These are phyloP conservation scores for Tachystola acroxantha DNA, from an alignment of 2,888 invertebrate genomes.

Conservation along the genomic window DNA sequence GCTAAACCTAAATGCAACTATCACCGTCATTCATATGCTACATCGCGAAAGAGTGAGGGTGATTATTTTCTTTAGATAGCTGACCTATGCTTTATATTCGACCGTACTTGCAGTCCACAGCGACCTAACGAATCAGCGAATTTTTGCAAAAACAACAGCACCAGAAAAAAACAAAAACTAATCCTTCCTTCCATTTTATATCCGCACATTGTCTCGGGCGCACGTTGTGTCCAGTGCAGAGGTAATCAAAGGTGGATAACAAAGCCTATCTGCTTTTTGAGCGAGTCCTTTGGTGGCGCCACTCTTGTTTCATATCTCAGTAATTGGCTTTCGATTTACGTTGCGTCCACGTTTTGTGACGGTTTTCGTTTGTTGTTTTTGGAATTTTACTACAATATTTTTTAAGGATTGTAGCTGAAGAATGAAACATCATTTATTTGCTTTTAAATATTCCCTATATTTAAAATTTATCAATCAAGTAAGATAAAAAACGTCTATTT, in stretches of 20 bases:
- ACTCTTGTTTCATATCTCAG: constrained; percentile 53
- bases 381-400: no score
- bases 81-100: no score
- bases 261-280: constrained; percentile 66
- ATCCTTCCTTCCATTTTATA: constrained; percentile 33
- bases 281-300: constrained; percentile 41
- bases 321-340: constrained; percentile 70
- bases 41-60: no score
- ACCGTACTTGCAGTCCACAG: no score
- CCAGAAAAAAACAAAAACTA: constrained; percentile 26
- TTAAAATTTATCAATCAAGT: no score
- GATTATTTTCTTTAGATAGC: no score
- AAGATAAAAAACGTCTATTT: no score
- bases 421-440: no score
- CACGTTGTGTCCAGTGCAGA: constrained; percentile 28
- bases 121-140: constrained; percentile 9
- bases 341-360: constrained; percentile 15
- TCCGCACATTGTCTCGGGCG: constrained; percentile 39
- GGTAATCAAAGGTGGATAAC: constrained; percentile 72
- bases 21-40: no score
- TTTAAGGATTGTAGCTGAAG: no score
- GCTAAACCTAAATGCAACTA: no score
- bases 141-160: constrained; percentile 13
- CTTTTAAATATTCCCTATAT: no score
- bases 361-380: constrained; percentile 17